Percentiles rank a stretch among this genome's conserved stretches.
phyloP scores from a whole-genome alignment of 2,113 vertebrate genomes.

The Lagopus muta region DNA sequence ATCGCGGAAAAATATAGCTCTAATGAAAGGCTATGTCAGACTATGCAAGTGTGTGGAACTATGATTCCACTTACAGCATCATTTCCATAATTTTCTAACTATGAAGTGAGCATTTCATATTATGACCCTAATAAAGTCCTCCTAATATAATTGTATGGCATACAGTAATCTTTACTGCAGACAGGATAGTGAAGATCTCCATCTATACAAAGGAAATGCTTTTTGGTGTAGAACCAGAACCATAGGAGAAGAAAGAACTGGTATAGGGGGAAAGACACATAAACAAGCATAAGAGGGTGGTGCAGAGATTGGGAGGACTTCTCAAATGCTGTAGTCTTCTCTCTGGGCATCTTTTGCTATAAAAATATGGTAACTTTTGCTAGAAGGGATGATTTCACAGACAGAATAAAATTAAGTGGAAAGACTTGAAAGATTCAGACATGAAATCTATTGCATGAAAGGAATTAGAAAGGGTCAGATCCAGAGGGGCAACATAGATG shows the following conservation, averaged over 20 bases:
- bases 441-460: not conserved
- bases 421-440: slow-evolving; percentile 8
- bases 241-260: not conserved
- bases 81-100: not conserved
- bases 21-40: not conserved
- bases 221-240: not conserved
- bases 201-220: not conserved
- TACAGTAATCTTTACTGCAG: not conserved
- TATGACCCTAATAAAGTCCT: not conserved
- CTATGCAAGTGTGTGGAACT: not conserved
- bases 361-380: slow-evolving; percentile 49
- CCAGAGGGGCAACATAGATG: not conserved
- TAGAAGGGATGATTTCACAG: slow-evolving; percentile 58
- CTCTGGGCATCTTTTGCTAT: slow-evolving; percentile 39
- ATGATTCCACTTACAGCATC: not conserved
- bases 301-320: slow-evolving; percentile 57
- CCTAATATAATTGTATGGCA: not conserved
- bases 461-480: not conserved
- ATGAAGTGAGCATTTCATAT: not conserved
- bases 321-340: slow-evolving; percentile 51
- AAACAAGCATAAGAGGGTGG: slow-evolving; percentile 28
- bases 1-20: not conserved
- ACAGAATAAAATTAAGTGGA: slow-evolving; percentile 39
- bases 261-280: not conserved
- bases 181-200: not conserved